A percentile compares a stretch with the other conserved stretches of the same genome.
phyloP scores from a whole-genome alignment of 2,797 vertebrate genomes.

The Leptoclinus maculatus region DNA sequence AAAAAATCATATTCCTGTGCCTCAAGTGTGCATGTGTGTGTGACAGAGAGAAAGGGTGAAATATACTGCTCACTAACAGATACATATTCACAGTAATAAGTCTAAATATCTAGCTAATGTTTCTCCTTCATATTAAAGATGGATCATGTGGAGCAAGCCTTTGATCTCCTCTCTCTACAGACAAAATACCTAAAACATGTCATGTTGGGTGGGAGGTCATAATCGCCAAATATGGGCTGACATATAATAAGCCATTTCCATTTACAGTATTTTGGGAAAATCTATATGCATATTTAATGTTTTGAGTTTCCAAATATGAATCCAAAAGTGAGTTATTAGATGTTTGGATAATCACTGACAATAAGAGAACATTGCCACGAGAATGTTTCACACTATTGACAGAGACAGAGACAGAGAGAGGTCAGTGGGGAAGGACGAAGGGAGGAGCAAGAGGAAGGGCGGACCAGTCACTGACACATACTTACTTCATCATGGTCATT shows the following conservation, averaged over 20 bases:
- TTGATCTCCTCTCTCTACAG: slow-evolving; percentile 32
- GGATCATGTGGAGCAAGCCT: slow-evolving; percentile 9
- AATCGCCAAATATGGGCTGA: slow-evolving; percentile 23
- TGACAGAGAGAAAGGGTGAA: background rate
- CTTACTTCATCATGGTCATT: slow-evolving; percentile 46
- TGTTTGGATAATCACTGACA: background rate
- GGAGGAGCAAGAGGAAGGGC: slow-evolving; percentile 66
- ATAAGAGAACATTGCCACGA: background rate
- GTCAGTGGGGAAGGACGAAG: slow-evolving; percentile 52
- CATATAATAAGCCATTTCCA: slow-evolving; percentile 4
- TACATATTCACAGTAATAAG: slow-evolving; percentile 14
- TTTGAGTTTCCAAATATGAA: background rate
- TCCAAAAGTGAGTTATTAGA: background rate
- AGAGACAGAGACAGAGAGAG: slow-evolving; percentile 25
- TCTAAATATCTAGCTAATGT: slow-evolving; percentile 41
- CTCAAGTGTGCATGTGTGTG: slow-evolving; percentile 1
- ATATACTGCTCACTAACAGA: slow-evolving; percentile 10
- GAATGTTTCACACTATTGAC: slow-evolving; percentile 13
- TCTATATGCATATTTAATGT: background rate
- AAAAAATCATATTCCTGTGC: slow-evolving; percentile 11
- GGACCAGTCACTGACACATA: slow-evolving; percentile 44
- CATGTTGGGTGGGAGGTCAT: slow-evolving; percentile 9
- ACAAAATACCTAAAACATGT: slow-evolving; percentile 40
- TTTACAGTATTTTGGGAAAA: background rate
- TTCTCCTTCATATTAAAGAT: slow-evolving; percentile 22